Base-by-base conservation (phyloP, 2,113 vertebrate genomes). In the Manacus vitellinus region DNA sequence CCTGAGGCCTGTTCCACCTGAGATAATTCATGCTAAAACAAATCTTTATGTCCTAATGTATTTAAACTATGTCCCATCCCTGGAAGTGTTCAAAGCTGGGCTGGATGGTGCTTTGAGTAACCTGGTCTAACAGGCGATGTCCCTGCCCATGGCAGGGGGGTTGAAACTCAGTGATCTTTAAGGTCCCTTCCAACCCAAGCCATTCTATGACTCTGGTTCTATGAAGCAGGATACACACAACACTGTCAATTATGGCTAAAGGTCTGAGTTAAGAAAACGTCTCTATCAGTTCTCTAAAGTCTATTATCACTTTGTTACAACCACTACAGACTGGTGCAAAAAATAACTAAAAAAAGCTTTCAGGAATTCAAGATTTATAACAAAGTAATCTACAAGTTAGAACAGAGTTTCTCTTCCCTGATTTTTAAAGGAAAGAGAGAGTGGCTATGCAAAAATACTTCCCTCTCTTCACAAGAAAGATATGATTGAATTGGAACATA, bases 21-120 rank as follows among this genome's bases (percentile, higher is more conserved):
- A 80, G 27, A 31, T 28, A 47, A 82, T 25, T 17, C 55, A 55
- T 5, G 5, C 24, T 80, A 47, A 0, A 0, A 39, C 30, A 76
- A 62, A 95, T 49, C 33, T 9, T 91, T 70, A 58, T 7, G 66
- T 14, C 21, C 9, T 13, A 3, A 5, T 23, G 11, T 20, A 46
- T 63, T 77, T 58, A 33, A 86, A 55, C 10, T 22, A 18, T 30
- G 46, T 18, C 11, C n/a, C 41, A 83, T 31, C 14, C 18, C 24
- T 35, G 22, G 9, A 43, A 27, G 31, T 13, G 31, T 33, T 70
- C 10, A 6, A 35, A 15, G 31, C 39, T 0, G 0, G 35, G 10
- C 25, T 49, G 41, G 25, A 56, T 43, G 18, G 21, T 5, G 49
- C 9, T 23, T 43, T 55, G 63, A 83, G 47, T 17, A 62, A 76